phyloP scores from a whole-genome alignment of 2,888 invertebrate genomes.

The Erebia ligea region DNA sequence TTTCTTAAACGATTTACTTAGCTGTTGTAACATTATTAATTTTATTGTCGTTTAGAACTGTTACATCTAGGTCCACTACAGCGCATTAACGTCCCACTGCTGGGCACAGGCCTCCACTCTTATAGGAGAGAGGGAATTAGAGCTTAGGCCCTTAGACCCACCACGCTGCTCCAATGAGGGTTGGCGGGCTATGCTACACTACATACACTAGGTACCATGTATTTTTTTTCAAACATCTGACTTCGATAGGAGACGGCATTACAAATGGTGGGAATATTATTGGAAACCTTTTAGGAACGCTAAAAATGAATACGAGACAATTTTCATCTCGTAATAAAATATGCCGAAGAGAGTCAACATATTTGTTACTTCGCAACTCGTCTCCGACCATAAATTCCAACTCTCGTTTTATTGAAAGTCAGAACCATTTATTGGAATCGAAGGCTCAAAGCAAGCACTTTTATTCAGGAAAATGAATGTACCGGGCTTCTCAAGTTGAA shows the following conservation, averaged over 20 bases:
- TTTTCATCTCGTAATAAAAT: conserved; percentile 1
- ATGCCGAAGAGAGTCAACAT: conserved; percentile 11
- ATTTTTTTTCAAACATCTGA: no score
- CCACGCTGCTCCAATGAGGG: no score
- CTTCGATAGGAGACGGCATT: not conserved
- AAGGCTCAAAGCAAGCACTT: conserved; percentile 33
- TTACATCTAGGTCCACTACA: no score
- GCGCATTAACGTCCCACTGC: no score
- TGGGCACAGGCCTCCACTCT: no score
- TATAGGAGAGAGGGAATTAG: no score
- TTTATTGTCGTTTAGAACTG: no score
- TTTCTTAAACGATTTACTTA: no score
- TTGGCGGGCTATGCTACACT: no score
- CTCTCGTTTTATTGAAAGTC: conserved; percentile 34
- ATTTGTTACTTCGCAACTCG: conserved; percentile 23
- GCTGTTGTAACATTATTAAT: no score
- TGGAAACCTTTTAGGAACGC: not conserved
- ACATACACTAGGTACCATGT: no score
- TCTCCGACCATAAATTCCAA: conserved; percentile 23
- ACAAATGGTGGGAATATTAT: not conserved
- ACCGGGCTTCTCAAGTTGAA: conserved; percentile 25
- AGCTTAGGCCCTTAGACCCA: no score
- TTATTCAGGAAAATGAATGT: conserved; percentile 32
- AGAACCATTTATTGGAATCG: conserved; percentile 31
- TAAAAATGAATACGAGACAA: not conserved